Evolutionary conservation across 2,888 invertebrate species (phyloP), one percentile per base, ranked within the genome.

Genomic region (Mythimna albipuncta): DNA sequence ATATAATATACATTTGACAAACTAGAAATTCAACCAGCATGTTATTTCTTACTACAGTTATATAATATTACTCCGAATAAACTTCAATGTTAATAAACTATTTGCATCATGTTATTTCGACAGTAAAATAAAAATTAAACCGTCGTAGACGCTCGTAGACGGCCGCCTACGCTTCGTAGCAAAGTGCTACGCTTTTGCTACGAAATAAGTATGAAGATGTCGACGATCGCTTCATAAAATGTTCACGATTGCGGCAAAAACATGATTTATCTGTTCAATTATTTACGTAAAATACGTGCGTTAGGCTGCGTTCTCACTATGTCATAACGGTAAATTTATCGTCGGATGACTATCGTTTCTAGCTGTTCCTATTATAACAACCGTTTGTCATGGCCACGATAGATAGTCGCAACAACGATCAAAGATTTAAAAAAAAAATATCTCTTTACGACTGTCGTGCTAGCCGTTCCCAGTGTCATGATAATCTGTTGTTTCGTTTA

Each of bases 151-250:
- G 2, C 26, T 52, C 62, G 75, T 75, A 75, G 74, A 38, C 19
- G 13, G 19, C 21, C n/a, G 57, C 32, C 61, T 75, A 67, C 62
- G 52, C 4, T 21, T 62, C 75, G 75, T 75, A 75, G 75, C 67
- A 50, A 62, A 5, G n/a, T 2, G 52, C 41, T 58, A 63, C 75
- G 44, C 2, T 13, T n/a, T 35, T 32, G 69, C 69, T 75, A 77
- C 75, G 69, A 64, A 32, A 59, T 44, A 19, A 74, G 11, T 35
- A 16, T 32, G n/a, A 11, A 38, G 2, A 50, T 26, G n/a, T 61
- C 21, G 41, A 52, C 9, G 13, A 19, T 19, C 19, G 7, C 2
- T 26, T 38, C 5, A 26, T 4, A 32, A 61, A 10, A 59, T 38
- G n/a, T n/a, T 61, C 16, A 9, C 13, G 7, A 41, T 57, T 32